Evolutionary conservation across 2,888 invertebrate species (phyloP).

Genomic region (Halocaridina rubra): DNA sequence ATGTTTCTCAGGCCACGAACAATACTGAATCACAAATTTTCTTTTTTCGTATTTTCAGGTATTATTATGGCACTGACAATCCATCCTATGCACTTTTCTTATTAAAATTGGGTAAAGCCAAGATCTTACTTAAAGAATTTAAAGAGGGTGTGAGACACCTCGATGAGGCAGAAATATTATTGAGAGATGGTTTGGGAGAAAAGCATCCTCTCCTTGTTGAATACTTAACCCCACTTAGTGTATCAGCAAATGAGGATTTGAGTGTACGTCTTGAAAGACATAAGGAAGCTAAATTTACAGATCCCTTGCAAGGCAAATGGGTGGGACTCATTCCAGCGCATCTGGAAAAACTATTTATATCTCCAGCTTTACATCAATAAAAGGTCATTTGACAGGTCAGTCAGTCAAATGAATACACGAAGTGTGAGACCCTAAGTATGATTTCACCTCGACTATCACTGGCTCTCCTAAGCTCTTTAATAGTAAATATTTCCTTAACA

Average conservation of each 20-base stretch:
- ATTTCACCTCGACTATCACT: too few relatives aligned
- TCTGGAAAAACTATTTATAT: background rate
- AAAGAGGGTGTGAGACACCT: conserved; percentile 4
- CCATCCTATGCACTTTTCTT: conserved; percentile 36
- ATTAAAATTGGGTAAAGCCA: conserved; percentile 41
- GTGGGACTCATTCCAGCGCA: background rate
- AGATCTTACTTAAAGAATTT: conserved; percentile 44
- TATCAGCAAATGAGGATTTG: conserved; percentile 33
- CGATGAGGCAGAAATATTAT: conserved; percentile 37
- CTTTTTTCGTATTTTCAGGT: too few relatives aligned
- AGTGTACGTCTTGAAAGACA: conserved; percentile 30
- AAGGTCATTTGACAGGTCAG: too few relatives aligned
- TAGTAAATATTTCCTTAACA: too few relatives aligned
- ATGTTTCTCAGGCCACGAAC: too few relatives aligned
- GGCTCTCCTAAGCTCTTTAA: too few relatives aligned
- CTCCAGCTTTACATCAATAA: background rate
- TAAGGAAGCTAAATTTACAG: background rate
- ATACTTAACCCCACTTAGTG: background rate
- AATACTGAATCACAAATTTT: too few relatives aligned
- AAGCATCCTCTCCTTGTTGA: background rate
- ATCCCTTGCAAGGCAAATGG: background rate
- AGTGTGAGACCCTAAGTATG: too few relatives aligned
- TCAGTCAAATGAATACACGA: too few relatives aligned
- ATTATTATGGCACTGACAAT: conserved; percentile 28
- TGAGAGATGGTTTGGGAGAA: background rate